phyloP scores from a whole-genome alignment of 2,888 invertebrate species.

The Xestia ashworthii region DNA sequence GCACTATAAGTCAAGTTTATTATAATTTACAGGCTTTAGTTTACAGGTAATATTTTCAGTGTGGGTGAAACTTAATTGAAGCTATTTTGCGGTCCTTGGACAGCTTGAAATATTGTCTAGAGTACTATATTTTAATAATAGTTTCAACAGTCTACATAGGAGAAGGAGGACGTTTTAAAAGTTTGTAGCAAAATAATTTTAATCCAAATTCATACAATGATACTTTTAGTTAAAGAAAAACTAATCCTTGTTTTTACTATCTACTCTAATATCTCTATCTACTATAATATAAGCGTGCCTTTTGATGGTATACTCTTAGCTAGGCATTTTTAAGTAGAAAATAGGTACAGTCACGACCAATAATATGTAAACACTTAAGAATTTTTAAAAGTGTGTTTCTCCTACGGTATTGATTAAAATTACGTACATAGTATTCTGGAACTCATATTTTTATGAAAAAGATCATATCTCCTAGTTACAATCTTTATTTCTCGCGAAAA shows the following conservation, averaged over 20 bases:
- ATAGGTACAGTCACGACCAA: too few relatives aligned
- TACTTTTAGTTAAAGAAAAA: too few relatives aligned
- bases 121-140: not conserved
- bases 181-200: not conserved
- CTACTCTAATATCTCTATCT: not conserved
- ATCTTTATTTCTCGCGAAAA: too few relatives aligned
- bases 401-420: too few relatives aligned
- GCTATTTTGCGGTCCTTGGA: conserved; percentile 22
- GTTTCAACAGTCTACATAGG: not conserved
- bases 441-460: too few relatives aligned
- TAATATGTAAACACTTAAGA: too few relatives aligned
- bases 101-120: not conserved
- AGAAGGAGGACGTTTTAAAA: not conserved
- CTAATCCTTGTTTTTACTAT: too few relatives aligned
- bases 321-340: not conserved
- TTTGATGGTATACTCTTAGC: not conserved
- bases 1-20: conserved; percentile 34
- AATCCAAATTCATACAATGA: not conserved
- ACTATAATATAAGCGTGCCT: too few relatives aligned
- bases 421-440: too few relatives aligned
- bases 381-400: too few relatives aligned
- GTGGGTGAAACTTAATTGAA: conserved; percentile 30
- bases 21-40: conserved; percentile 32
- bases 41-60: conserved; percentile 22
- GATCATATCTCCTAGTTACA: too few relatives aligned